Base-by-base conservation (phyloP, 2,888 invertebrate species). In the Hanleya hanleyi region DNA sequence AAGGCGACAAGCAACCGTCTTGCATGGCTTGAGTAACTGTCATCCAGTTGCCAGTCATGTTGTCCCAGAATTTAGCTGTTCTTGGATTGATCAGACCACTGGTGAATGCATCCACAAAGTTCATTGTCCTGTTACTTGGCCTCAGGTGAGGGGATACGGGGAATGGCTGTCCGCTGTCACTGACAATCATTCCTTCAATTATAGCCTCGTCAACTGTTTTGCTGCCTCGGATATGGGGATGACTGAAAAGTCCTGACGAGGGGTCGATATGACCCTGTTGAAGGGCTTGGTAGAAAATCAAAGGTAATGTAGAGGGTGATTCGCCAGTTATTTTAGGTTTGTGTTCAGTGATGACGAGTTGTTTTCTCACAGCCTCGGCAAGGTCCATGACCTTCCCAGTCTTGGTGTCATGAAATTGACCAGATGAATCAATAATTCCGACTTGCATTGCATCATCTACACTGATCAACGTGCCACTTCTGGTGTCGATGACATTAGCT, bases 341-440 rank as follows among this genome's bases (percentile, higher is more conserved):
- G n/a, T 79, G 70, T 22, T 80, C 81, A 12, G 73, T 71, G 18
- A 80, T 75, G 41, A 98, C 95, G 62, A 96, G 93, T 78, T 98
- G 98, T 74, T 95, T 94, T 86, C 95, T 94, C 22, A 97, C 96
- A 0, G 98, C 98, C 89, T 97, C 96, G 22, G 95, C 94, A 70
- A 99, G 92, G 6, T 96, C 96, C 15, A 97, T 90, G 69, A 96
- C 92, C 86, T 96, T 94, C 72, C 95, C 95, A 49, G 94, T 95
- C 50, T 93, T 93, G 7, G 95, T 94, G 89, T 98, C 95, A 29
- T 95, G 93, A 81, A 96, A 97, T 91, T 96, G 95, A 62, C 92
- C 93, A 89, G 94, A 93, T 33, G 84, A 83, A 66, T 86, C 84
- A 69, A 99, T 92, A 26, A 98, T 94, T 32, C 97, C 97, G 26